These are phyloP conservation scores for Lacerta viridis DNA, from an alignment of 2,797 vertebrate species.

Conservation along the genomic window DNA sequence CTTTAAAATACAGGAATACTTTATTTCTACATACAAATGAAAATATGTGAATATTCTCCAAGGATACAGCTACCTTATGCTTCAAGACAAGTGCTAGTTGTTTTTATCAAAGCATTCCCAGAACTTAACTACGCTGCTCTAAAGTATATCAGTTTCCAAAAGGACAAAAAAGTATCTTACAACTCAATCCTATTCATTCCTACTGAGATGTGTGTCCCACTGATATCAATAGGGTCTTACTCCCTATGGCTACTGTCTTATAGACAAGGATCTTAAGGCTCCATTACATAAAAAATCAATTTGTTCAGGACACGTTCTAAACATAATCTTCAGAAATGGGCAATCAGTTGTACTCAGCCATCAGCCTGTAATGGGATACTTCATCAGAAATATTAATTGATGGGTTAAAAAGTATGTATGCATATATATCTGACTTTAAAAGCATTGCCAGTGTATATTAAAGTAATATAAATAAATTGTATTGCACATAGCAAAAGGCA, in stretches of 20 bases:
- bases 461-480: neutral
- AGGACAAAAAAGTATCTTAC: neutral
- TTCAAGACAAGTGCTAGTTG: neutral
- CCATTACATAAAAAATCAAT: too few relatives aligned
- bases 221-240: too few relatives aligned
- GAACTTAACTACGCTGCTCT: neutral
- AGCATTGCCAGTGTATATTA: neutral
- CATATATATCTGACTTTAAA: neutral
- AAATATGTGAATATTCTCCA: neutral
- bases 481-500: neutral
- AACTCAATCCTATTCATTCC: neutral
- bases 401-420: neutral
- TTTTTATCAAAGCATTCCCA: neutral
- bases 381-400: conserved; percentile 7
- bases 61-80: neutral
- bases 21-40: neutral
- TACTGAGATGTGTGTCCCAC: too few relatives aligned
- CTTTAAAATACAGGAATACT: neutral
- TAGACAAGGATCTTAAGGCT: too few relatives aligned
- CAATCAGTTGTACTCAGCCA: conserved; percentile 1
- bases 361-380: neutral
- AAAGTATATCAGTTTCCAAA: neutral
- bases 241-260: too few relatives aligned
- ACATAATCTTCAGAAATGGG: neutral
- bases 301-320: neutral